Base-by-base conservation (phyloP, 2,888 invertebrate genomes). In the Limenitis camilla region DNA sequence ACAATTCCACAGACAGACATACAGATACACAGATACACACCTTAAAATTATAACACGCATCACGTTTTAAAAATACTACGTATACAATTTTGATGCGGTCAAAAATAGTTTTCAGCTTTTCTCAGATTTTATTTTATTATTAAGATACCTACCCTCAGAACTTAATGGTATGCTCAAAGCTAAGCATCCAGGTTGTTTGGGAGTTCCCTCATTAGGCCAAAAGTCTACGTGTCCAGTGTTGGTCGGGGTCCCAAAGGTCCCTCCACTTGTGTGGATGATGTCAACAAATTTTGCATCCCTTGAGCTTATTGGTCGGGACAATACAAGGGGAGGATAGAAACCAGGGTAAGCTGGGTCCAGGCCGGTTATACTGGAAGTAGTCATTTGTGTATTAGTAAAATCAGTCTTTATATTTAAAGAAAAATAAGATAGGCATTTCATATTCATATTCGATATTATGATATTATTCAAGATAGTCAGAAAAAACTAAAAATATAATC, bases 161-260 rank as follows among this genome's bases (percentile, higher is more conserved):
- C 35, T 53, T 0, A 56, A 40, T 9, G 40, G 42, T 19, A 56
- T 2, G 19, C 27, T 35, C 1, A 29, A 61, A 0, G 73, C 55
- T 9, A 71, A 54, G 52, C 89, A 89, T 0, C 89, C 89, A 0
- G 89, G 88, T 56, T 89, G 89, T 47, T 76, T 66, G 5, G 86
- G 78, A 0, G 52, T 59, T 0, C 89, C 89, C 0, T 69, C 76
- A 33, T 89, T 89, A 0, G 88, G 88, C 74, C 78, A 88, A 68
- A 84, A 89, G 69, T 89, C 86, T 0, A 68, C 88, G 30, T 74
- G 76, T 0, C 79, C 89, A 0, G 71, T 63, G 2, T 42, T 42
- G 1, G 53, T 32, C 0, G 73, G 69, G 0, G 75, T 63, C 0
- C 89, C 89, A 52, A 71, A 85, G 19, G 74, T 61, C 0, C 84